Base-by-base conservation (phyloP, 2,113 vertebrate genomes). In the Istiophorus platypterus region DNA sequence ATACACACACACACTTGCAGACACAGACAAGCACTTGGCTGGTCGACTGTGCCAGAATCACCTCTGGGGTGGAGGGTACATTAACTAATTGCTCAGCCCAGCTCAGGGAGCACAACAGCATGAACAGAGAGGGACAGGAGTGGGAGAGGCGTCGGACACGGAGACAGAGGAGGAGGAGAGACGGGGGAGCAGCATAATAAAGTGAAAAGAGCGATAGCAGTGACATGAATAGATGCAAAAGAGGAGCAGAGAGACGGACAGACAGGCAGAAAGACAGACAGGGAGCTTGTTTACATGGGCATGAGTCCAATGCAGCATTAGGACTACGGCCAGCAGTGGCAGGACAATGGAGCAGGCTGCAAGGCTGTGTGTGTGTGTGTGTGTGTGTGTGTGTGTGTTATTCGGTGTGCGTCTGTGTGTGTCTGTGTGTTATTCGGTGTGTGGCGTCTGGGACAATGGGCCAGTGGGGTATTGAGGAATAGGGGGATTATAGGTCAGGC, bases 81-180 rank as follows among this genome's bases (percentile, higher is more conserved):
- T 94, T 91, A 92, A 92, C 89, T 92, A 92, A 93, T 93, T 94
- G 92, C 90, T 90, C 80, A 80, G 87, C 69, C 71, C 81, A 24
- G 84, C 88, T 92, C 79, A 80, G 68, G 71, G 79, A 79, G 58
- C 84, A 85, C 87, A 89, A 58, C 79, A 68, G 85, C 69, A 41
- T 67, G 58, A 73, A 85, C 75, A 24, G 54, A 72, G 54, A 26
- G 62, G 68, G 78, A 45, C 6, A 45, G 13, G 49, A 85, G 47
- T 56, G 56, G 42, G 82, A 88, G 78, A 72, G 13, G 65, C 83
- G 51, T 20, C 18, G 63, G 65, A 66, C 66, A 62, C 26, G 67
- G 65, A 77, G 78, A 51, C 18, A 0, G 78, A 85, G 47, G 37
- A 72, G 68, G 56, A 68, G 58, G 41, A 67, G 54, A 59, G 78